Base-by-base conservation (phyloP, 2,888 invertebrate genomes). In the Mimachlamys varia region DNA sequence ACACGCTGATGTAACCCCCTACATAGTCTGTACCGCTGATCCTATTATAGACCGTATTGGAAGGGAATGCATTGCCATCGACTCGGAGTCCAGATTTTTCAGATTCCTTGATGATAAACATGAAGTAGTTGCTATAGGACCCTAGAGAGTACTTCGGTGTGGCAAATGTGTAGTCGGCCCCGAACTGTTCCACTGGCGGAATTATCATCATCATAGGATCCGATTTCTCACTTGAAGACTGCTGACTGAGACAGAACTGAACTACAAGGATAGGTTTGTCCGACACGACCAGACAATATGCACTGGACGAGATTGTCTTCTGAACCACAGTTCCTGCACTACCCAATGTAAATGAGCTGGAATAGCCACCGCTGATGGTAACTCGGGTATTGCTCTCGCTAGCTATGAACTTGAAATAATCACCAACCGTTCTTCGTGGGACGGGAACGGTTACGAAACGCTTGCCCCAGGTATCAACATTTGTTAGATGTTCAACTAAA, bases 391-490 rank as follows among this genome's bases (percentile, higher is more conserved):
- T 58, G 50, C 91, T 92, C 50, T 94, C 93, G 0, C 93, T 91
- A 0, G 93, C 94, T 90, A 93, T 90, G 17, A 96, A 91, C 33
- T 94, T 92, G 88, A 94, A 93, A 50, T 94, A 89, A 89, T 96
- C 95, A 0, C 95, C 95, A n/a, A 91, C 91, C 3, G 92, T 92
- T 88, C 95, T 91, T 53, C 92, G 92, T 15, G 95, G 94, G 5
- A 95, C 93, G n/a, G 95, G 94, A 2, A 94, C 94, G 37, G 93
- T 94, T 44, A 93, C 92, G 92, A 95, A 96, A 17, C 90, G 88
- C 49, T 92, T 94, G 17, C 95, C 95, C 96, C 96, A 96, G 1
- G 94, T 94, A 55, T 94, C 91, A 0, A 95, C 92, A 0, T 95
- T 95, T 17, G 94, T 91, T 89, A 95, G 53, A 91, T 95, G 94